These are phyloP conservation scores for Nymphalis c-album DNA, from an alignment of 2,888 invertebrate genomes.

Conservation along the genomic window DNA sequence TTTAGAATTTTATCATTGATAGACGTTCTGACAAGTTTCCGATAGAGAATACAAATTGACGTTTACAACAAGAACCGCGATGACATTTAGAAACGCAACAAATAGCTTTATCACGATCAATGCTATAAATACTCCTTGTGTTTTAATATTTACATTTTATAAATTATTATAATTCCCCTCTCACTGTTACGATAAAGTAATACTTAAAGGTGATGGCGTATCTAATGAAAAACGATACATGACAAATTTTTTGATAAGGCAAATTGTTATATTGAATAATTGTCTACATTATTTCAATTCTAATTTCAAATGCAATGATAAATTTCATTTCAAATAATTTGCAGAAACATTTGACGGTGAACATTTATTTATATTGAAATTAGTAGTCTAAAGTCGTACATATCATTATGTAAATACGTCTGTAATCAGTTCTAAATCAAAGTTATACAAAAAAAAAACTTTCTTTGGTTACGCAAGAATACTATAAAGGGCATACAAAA, in stretches of 20 bases:
- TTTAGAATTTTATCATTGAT: slow-evolving; percentile 10
- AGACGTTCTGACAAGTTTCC: slow-evolving; percentile 21
- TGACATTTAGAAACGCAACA: slow-evolving; percentile 29
- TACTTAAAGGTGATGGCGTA: not conserved
- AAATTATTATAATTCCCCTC: not conserved
- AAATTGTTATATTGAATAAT: no score
- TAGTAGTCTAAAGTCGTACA: slow-evolving; percentile 21
- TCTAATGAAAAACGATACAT: not conserved
- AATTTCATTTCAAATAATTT: no score
- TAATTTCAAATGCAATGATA: no score
- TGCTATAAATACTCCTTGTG: slow-evolving; percentile 14
- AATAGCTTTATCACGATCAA: slow-evolving; percentile 25
- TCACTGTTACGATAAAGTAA: not conserved
- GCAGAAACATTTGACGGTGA: not conserved
- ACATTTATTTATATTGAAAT: not conserved
- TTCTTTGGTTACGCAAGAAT: slow-evolving; percentile 33
- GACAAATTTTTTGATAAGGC: not conserved
- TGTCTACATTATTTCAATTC: no score
- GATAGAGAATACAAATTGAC: slow-evolving; percentile 29
- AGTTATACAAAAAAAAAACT: slow-evolving; percentile 18
- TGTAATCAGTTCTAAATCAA: slow-evolving; percentile 30
- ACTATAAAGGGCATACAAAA: slow-evolving; percentile 39
- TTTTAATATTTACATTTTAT: slow-evolving; percentile 15
- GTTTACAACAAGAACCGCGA: slow-evolving; percentile 25
- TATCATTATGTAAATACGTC: slow-evolving; percentile 31